Percentiles rank a stretch among this genome's conserved stretches.
Conservation (phyloP, 2,888 invertebrate genomes). For the Empis livida region DNA sequence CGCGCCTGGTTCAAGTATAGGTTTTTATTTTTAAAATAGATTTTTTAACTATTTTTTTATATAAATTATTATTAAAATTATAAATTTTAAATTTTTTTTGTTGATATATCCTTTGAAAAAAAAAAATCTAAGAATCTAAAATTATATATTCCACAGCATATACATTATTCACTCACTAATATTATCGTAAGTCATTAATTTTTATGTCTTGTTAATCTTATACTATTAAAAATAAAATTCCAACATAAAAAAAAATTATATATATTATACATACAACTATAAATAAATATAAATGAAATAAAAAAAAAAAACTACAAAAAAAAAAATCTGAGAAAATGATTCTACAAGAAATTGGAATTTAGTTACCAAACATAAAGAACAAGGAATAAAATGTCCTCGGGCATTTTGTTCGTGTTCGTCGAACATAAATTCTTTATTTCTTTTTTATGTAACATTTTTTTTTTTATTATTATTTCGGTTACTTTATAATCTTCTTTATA, state of each 20-base stretch:
- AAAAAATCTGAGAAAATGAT: not conserved
- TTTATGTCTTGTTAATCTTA: conserved; percentile 1
- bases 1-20: no score
- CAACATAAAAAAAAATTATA: not conserved
- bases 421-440: not conserved
- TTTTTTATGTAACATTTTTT: not conserved
- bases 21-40: no score
- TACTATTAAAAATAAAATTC: not conserved
- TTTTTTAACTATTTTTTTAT: no score
- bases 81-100: no score
- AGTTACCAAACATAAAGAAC: not conserved
- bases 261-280: not conserved
- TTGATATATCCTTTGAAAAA: no score
- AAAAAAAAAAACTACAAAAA: not conserved
- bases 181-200: conserved; percentile 1
- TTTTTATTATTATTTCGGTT: not conserved
- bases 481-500: not conserved
- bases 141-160: no score
- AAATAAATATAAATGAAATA: not conserved
- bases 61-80: no score
- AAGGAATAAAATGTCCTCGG: not conserved
- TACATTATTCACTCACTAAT: not conserved
- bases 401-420: not conserved
- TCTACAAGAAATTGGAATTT: not conserved
- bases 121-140: no score